Base-by-base conservation (phyloP, 2,797 vertebrate species). In the Anas acuta region DNA sequence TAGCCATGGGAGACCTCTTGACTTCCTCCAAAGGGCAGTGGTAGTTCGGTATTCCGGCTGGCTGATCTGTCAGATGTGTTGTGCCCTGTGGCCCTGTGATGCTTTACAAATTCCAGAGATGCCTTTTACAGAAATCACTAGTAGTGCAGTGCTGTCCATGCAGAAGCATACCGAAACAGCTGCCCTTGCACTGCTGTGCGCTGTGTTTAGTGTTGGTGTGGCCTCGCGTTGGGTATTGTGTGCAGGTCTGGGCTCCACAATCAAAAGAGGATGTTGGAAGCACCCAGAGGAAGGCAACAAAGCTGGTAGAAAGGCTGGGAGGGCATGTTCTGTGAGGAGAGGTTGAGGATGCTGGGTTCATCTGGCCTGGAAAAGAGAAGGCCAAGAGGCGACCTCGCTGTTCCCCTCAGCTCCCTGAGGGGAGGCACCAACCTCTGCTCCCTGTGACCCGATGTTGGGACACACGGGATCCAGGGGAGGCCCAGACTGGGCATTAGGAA, bases 101-200 rank as follows among this genome's bases (percentile, higher is more conserved):
- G 54, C n/a, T 89, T 69, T 87, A 21, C 32, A 22, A 47, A 47
- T 16, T 66, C 16, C 6, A 12, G 21, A 62, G 37, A 13, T 30
- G 2, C 16, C 1, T 39, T 60, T 43, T 51, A 49, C 28, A 73
- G 58, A 17, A 7, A 35, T 6, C 13, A 15, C 8, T 14, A 26
- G 5, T 14, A 26, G 5, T 0, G 2, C 1, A 1, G 22, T 41
- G 67, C 54, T 72, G 39, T 80, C 35, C 33, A 19, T 45, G 21
- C 26, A 0, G 1, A 69, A 18, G 21, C 5, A 2, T 23, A 62
- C 35, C 15, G 14, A 53, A 89, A 57, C 64, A 7, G 1, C 39
- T 60, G 64, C 30, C 33, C n/a, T 71, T 23, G 20, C 18, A 4
- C 57, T 30, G 45, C 25, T 17, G 51, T 53, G 51, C 26, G 2